Conservation (phyloP, 2,888 invertebrate genomes). For the Catonia carolina region DNA sequence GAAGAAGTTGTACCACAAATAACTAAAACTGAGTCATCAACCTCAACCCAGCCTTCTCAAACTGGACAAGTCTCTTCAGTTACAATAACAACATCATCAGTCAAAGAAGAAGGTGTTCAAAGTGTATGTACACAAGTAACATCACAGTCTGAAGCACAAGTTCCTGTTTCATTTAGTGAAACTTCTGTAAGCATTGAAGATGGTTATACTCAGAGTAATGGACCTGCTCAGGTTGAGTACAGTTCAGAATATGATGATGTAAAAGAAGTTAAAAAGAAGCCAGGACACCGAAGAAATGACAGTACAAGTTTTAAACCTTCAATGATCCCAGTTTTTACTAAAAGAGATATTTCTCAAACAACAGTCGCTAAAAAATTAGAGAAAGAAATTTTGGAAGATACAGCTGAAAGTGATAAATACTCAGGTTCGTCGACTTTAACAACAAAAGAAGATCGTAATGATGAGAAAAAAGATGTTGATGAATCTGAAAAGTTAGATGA, state of each 20-base stretch:
- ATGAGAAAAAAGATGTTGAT: slow-evolving; percentile 46
- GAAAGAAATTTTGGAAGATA: slow-evolving; percentile 34
- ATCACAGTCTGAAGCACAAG: slow-evolving; percentile 40
- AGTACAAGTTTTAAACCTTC: slow-evolving; percentile 44
- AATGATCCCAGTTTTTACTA: slow-evolving; percentile 31
- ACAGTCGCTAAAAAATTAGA: slow-evolving; percentile 35
- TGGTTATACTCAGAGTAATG: slow-evolving; percentile 40
- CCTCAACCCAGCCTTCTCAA: slow-evolving; percentile 39
- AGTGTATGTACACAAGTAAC: slow-evolving; percentile 51
- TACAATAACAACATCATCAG: slow-evolving; percentile 47
- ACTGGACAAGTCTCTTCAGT: slow-evolving; percentile 44
- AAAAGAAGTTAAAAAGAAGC: slow-evolving; percentile 39
- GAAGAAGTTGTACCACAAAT: slow-evolving; percentile 38
- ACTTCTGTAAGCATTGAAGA: slow-evolving; percentile 25
- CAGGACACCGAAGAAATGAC: slow-evolving; percentile 51
- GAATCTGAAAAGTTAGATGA: slow-evolving; percentile 41
- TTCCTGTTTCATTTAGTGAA: slow-evolving; percentile 31
- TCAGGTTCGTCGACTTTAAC: slow-evolving; percentile 38
- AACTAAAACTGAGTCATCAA: slow-evolving; percentile 41
- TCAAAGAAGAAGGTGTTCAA: slow-evolving; percentile 46
- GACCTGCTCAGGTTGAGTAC: slow-evolving; percentile 49
- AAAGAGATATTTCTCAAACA: slow-evolving; percentile 21
- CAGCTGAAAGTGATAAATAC: slow-evolving; percentile 42
- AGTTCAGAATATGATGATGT: slow-evolving; percentile 44
- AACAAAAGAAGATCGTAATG: slow-evolving; percentile 44